These are phyloP conservation scores for Centropus unirufus DNA, from an alignment of 2,113 vertebrate genomes.

Conservation along the genomic window DNA sequence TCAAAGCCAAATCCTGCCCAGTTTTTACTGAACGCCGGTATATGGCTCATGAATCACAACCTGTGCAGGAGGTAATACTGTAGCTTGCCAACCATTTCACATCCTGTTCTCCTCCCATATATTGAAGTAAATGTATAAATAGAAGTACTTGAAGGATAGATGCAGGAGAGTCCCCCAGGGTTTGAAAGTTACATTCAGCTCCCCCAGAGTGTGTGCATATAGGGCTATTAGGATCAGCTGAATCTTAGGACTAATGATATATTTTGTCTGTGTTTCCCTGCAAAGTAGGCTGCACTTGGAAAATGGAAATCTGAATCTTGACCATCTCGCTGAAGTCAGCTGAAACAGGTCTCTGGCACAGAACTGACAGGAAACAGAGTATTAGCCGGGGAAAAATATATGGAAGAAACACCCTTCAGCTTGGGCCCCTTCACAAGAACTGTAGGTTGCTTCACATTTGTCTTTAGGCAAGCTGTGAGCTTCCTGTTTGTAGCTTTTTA, in stretches of 20 bases:
- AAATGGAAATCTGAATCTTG: constrained; percentile 9
- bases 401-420: background rate
- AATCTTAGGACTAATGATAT: background rate
- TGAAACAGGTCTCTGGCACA: background rate
- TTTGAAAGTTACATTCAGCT: background rate
- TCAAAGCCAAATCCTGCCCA: background rate
- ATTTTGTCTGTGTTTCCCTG: background rate
- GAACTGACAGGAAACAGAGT: background rate
- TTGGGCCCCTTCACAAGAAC: background rate
- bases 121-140: background rate
- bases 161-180: background rate
- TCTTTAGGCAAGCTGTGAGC: background rate
- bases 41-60: background rate
- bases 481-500: background rate
- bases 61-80: accelerated
- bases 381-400: background rate
- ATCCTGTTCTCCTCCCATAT: background rate
- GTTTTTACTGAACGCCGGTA: background rate
- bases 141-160: background rate
- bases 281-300: background rate
- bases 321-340: background rate
- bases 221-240: background rate
- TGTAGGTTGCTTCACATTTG: background rate
- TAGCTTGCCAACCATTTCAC: background rate
- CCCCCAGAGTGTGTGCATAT: background rate